Percentiles rank a stretch among this genome's conserved stretches.
Evolutionary conservation across 2,797 vertebrate species (phyloP).

Genomic region (Fratercula arctica): DNA sequence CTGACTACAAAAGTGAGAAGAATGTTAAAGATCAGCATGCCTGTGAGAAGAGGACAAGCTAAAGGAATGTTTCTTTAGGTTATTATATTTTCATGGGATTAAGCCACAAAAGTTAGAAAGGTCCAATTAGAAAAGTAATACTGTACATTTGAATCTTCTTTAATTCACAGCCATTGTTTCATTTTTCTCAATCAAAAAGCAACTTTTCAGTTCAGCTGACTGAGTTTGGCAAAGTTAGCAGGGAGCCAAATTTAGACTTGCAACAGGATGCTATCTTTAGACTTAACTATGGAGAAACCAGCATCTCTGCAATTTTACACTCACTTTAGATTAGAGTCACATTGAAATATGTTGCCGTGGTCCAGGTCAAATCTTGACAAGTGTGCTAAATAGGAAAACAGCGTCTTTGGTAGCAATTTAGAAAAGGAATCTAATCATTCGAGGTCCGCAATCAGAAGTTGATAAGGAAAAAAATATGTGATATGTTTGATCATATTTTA

Average conservation of each 20-base stretch:
- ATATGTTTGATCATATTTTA: background rate
- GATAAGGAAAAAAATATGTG: background rate
- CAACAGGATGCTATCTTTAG: background rate
- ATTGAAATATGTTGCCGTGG: background rate
- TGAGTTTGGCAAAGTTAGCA: background rate
- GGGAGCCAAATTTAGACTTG: background rate
- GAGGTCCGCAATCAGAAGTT: background rate
- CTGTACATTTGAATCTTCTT: background rate
- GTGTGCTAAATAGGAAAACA: background rate
- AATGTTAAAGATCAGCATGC: background rate
- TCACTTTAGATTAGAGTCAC: background rate
- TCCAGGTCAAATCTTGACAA: background rate
- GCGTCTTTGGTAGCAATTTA: background rate
- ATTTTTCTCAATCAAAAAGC: background rate
- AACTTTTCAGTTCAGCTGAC: background rate
- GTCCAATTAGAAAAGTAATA: background rate
- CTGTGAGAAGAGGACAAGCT: background rate
- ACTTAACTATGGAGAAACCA: background rate
- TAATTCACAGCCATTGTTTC: background rate
- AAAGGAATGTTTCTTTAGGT: background rate
- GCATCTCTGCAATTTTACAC: background rate
- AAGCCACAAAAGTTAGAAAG: background rate
- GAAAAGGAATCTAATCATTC: background rate
- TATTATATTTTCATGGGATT: background rate
- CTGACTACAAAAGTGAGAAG: background rate